Percentiles rank a stretch among this genome's conserved stretches.
Conservation (phyloP, 2,888 invertebrate species). For the Dyspetes luteomarginatus region DNA sequence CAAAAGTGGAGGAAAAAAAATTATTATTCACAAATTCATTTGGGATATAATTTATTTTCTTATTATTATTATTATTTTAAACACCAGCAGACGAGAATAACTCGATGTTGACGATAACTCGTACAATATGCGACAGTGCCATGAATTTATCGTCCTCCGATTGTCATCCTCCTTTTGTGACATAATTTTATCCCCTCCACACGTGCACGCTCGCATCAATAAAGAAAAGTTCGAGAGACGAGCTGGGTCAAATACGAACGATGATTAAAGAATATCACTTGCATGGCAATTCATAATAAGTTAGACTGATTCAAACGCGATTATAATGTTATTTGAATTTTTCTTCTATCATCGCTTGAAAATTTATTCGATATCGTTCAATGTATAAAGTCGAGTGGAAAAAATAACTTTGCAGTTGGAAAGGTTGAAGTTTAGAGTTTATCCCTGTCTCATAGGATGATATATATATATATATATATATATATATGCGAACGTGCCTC, state of each 20-base stretch:
- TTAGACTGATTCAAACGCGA: no score
- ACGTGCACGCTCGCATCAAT: conserved; percentile 3
- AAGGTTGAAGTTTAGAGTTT: no score
- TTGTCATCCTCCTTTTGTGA: conserved; percentile 40
- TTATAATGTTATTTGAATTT: no score
- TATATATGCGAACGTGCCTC: no score
- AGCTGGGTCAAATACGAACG: conserved; percentile 23
- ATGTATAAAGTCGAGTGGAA: no score
- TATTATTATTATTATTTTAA: background rate
- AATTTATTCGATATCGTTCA: no score
- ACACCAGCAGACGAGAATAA: background rate
- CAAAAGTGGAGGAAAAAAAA: background rate
- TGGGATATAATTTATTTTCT: background rate
- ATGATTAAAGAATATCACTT: conserved; percentile 7
- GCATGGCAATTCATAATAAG: no score
- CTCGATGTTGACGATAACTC: conserved; percentile 13
- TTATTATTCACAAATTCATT: background rate
- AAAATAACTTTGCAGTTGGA: no score
- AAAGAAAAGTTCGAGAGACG: conserved; percentile 7
- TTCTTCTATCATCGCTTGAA: no score
- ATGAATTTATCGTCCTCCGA: conserved; percentile 49
- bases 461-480: no score
- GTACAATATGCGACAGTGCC: conserved; percentile 9
- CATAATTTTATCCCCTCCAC: conserved; percentile 35
- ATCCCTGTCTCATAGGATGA: no score